Percentiles rank a stretch among this genome's conserved stretches.
phyloP scores from a whole-genome alignment of 2,888 invertebrate genomes.

The Dynastes grantii region DNA sequence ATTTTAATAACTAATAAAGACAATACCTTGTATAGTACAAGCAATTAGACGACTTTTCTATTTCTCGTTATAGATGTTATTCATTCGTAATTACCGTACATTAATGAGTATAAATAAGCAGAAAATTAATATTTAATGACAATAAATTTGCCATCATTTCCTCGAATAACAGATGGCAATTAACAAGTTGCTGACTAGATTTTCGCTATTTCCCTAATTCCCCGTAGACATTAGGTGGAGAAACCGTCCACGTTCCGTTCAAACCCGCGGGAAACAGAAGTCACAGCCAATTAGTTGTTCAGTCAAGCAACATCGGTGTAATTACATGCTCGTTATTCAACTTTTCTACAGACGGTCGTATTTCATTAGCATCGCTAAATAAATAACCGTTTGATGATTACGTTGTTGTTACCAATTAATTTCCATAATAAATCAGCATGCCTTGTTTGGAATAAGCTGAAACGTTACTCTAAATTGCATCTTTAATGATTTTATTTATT shows the following conservation, averaged over 20 bases:
- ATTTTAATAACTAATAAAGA: no score
- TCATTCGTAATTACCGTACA: neutral
- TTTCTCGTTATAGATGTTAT: no score
- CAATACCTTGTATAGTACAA: no score
- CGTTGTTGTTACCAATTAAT: constrained; percentile 45
- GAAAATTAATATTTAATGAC: constrained; percentile 2
- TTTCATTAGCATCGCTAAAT: constrained; percentile 37
- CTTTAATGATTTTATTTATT: constrained; percentile 41
- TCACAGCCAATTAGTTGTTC: constrained; percentile 43
- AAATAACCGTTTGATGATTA: constrained; percentile 43
- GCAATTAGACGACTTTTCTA: no score
- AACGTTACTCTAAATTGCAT: constrained; percentile 28
- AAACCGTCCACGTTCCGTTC: neutral
- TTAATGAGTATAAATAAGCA: no score
- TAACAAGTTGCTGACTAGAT: neutral
- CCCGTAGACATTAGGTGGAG: neutral
- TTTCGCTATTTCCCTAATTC: neutral
- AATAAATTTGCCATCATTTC: neutral
- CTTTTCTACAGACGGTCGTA: constrained; percentile 37
- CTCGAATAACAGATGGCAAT: neutral
- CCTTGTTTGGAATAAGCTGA: constrained; percentile 19
- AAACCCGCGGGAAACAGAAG: constrained; percentile 39
- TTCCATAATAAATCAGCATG: constrained; percentile 42
- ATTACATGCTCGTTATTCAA: constrained; percentile 44
- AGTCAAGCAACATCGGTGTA: constrained; percentile 40